Evolutionary conservation across 2,888 invertebrate species (phyloP).

Genomic region (Hydrotaea cyrtoneurina): DNA sequence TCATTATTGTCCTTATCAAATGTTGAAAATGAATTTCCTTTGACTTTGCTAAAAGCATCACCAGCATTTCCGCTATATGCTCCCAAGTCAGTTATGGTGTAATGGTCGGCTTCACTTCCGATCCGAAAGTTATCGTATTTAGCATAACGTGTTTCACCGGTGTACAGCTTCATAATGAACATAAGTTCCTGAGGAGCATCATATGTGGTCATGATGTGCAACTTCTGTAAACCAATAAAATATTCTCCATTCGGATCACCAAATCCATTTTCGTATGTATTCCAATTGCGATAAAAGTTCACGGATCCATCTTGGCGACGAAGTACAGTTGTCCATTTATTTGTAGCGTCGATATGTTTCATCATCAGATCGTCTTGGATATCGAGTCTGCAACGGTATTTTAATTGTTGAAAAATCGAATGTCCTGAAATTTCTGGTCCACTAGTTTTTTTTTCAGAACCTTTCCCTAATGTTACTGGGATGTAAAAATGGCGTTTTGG

Average conservation of each 20-base stretch:
- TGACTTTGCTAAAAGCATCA: background rate
- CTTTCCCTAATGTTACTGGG: too few relatives aligned
- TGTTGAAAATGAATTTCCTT: constrained; percentile 25
- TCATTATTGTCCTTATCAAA: constrained; percentile 43
- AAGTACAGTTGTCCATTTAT: background rate
- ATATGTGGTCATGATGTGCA: background rate
- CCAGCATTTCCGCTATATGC: background rate
- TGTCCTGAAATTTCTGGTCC: too few relatives aligned
- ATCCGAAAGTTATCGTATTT: background rate
- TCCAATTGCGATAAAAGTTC: constrained; percentile 3
- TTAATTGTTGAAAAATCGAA: too few relatives aligned
- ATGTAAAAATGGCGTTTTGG: too few relatives aligned
- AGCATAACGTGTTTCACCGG: background rate
- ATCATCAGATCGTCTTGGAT: too few relatives aligned
- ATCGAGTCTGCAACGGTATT: too few relatives aligned
- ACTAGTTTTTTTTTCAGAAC: too few relatives aligned
- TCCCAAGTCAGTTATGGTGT: background rate
- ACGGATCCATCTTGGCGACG: background rate
- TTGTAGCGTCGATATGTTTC: too few relatives aligned
- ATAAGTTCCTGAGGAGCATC: background rate
- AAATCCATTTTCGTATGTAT: background rate
- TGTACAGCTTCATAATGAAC: background rate
- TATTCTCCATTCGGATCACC: background rate
- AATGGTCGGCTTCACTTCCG: background rate
- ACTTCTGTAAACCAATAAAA: background rate